Base-by-base conservation (phyloP, 1,140 invertebrate species). In the Pantala flavescens region DNA sequence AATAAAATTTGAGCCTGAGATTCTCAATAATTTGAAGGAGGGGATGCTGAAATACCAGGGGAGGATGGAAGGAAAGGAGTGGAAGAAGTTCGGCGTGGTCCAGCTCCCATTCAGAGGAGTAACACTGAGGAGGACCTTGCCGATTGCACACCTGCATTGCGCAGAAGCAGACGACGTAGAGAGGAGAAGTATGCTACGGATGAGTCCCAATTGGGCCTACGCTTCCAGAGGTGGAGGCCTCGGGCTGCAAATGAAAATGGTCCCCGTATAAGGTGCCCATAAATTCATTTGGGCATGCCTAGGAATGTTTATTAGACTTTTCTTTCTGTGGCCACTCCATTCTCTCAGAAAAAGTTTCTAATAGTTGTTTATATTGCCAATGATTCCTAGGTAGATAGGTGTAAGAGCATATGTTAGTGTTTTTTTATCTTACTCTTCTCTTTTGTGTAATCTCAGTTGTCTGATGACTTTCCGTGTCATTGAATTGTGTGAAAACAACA, bases 121-220 rank as follows among this genome's bases (percentile, higher is more conserved):
- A 75, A 78, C 73, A 76, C 74, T 14, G 72, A 72, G n/a, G 77
- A 77, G 43, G 78, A 79, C 71, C 71, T 78, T 72, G 76, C 74
- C 77, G 71, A 84, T 70, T 86, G 85, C 71, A 90, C 89, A 0
- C 89, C 89, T 11, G 89, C 86, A 19, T 82, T 91, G n/a, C 73
- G 82, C 24, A 73, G 82, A 63, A 74, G 82, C 24, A 84, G 90
- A 11, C 85, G 91, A n/a, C 84, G 87, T 73, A 86, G 86, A 72
- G 84, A 84, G 71, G 90, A 92, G 75, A 92, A 93, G 80, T 92
- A 92, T 81, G 89, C 91, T 0, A 87, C 88, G 7, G 90, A 93
- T 81, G 87, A 88, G 63, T 86, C 88, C 24, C 90, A 93, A 79
- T 82, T 92, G 74, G 90, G 90, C 79, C 82, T 93, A 72, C 83